Evolutionary conservation across 1,140 invertebrate genomes (phyloP).

Genomic region (Camponotus pennsylvanicus): DNA sequence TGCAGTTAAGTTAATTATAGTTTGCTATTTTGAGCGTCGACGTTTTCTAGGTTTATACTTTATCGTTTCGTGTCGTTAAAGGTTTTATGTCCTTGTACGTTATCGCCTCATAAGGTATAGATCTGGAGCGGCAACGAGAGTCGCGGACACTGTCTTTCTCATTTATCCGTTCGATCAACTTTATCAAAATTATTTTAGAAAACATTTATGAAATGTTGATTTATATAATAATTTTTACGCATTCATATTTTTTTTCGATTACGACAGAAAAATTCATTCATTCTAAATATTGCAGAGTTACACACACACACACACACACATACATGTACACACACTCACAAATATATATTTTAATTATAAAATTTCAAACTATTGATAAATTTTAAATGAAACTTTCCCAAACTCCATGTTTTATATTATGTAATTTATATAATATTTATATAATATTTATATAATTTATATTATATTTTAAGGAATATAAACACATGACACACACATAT

Average conservation of each 20-base stretch:
- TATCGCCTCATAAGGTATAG: too few relatives aligned
- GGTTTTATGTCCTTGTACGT: too few relatives aligned
- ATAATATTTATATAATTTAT: not conserved
- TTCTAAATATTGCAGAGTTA: not conserved
- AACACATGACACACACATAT: not conserved
- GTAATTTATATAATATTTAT: not conserved
- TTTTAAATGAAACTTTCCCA: too few relatives aligned
- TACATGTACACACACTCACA: too few relatives aligned
- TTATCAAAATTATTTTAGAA: conserved; percentile 23
- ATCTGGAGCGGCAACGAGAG: too few relatives aligned
- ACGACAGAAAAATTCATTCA: not conserved
- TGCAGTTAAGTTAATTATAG: too few relatives aligned
- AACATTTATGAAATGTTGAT: conserved; percentile 25
- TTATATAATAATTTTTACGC: not conserved
- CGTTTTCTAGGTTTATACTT: too few relatives aligned
- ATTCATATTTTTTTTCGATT: not conserved
- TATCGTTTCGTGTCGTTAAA: too few relatives aligned
- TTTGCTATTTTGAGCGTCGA: too few relatives aligned
- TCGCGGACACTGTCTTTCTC: not conserved
- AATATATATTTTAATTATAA: too few relatives aligned
- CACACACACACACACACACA: too few relatives aligned
- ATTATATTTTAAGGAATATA: not conserved
- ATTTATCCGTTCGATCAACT: not conserved
- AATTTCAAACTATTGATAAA: too few relatives aligned
- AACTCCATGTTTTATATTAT: not conserved